Evolutionary conservation across 2,888 invertebrate species (phyloP), one percentile per base, ranked within the genome.

Genomic region (Ferdinandea cuprea): DNA sequence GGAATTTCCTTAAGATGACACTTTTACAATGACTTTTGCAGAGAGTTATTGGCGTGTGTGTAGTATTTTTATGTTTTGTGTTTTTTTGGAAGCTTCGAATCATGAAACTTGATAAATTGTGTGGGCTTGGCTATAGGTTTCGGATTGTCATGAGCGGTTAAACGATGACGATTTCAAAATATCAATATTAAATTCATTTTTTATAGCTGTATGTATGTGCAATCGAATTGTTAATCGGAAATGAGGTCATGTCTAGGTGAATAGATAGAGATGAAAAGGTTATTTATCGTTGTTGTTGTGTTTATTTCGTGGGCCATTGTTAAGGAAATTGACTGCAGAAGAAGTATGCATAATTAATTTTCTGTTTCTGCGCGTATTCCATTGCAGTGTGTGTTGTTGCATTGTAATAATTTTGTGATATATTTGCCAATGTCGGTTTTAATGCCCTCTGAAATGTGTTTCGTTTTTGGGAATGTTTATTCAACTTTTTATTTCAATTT

Each of bases 1-100:
- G 61, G 35, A 74, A 74, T 74, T 74, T 74, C 61, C 61, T 63
- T 63, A 40, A 68, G 68, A 74, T 74, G 68, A 56, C 74, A 63
- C 19, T 73, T 79, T 28, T 21, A 54, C 54, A 72, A 72, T 61
- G 54, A 35, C 56, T 30, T 50, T 19, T 37, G 54, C 61, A 63
- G 69, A 65, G 13, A 17, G 13, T 17, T 65, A 52, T 46, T 35
- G n/a, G 15, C 11, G 25, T 19, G 32, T 15, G 35, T 50, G 19
- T 37, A 19, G 48, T 8, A 28, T 42, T 54, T 19, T 25, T 40
- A 15, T 25, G 0, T 65, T 40, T 25, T 25, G 25, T 50, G n/a
- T 48, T 19, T 28, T 40, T 52, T 7, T 2, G 9, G 30, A 48
- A 40, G 19, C 5, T 28, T 50, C 15, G 35, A n/a, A 61, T 46